These are phyloP conservation scores for Schizaphis graminum DNA, from an alignment of 2,888 invertebrate genomes.

Conservation along the genomic window DNA sequence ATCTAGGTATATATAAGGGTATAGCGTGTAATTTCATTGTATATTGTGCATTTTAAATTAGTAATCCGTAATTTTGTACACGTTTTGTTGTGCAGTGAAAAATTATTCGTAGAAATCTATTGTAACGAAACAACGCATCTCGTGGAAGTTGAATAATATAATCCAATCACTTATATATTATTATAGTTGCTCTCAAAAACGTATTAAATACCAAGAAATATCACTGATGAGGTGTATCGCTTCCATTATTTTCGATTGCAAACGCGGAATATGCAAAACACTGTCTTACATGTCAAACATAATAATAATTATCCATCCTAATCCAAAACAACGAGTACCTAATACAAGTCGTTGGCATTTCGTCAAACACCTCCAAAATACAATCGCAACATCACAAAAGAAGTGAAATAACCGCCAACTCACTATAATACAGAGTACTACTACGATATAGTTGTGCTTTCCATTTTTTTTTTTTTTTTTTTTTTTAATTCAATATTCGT, in stretches of 20 bases:
- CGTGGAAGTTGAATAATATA: not conserved
- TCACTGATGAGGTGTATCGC: not conserved
- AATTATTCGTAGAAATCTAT: not conserved
- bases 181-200: not conserved
- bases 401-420: not conserved
- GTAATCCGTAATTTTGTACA: not conserved
- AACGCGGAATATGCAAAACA: not conserved
- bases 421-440: not conserved
- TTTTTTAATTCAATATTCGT: not conserved
- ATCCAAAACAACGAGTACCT: not conserved
- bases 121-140: not conserved
- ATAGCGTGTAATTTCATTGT: not conserved
- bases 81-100: not conserved
- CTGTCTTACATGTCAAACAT: not conserved
- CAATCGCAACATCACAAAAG: not conserved
- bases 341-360: not conserved
- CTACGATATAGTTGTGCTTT: not conserved
- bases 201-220: not conserved
- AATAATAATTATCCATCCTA: not conserved
- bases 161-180: not conserved
- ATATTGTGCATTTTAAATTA: not conserved
- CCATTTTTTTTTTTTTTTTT: not conserved
- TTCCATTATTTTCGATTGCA: not conserved
- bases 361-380: not conserved
- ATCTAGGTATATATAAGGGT: not conserved